These are phyloP conservation scores for Dasypogon diadema DNA, from an alignment of 2,888 invertebrate genomes.

Conservation along the genomic window DNA sequence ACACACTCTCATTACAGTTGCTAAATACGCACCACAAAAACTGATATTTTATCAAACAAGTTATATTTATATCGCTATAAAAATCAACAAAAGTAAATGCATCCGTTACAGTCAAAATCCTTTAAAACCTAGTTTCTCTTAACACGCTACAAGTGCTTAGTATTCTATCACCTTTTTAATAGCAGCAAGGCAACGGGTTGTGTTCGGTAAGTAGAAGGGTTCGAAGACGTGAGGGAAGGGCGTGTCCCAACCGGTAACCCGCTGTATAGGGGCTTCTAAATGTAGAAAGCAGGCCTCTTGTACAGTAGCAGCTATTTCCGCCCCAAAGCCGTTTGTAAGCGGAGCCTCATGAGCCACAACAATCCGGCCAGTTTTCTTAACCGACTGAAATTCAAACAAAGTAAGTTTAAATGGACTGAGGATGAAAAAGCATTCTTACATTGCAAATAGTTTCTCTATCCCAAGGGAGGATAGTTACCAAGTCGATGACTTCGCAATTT, in stretches of 20 bases:
- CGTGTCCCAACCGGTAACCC: slow-evolving; percentile 94
- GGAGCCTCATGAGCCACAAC: slow-evolving; percentile 97
- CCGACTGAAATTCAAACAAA: slow-evolving; percentile 81
- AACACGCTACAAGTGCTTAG: slow-evolving; percentile 66
- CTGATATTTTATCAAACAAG: too few relatives aligned
- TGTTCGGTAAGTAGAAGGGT: slow-evolving; percentile 95
- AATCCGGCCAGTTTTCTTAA: slow-evolving; percentile 92
- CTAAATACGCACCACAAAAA: too few relatives aligned
- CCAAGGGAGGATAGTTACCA: slow-evolving; percentile 96
- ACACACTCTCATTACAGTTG: too few relatives aligned
- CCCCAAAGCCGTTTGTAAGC: slow-evolving; percentile 93
- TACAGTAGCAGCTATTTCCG: slow-evolving; percentile 93
- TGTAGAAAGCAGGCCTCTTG: slow-evolving; percentile 96
- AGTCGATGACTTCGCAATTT: slow-evolving; percentile 94
- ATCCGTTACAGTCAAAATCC: slow-evolving; percentile 55
- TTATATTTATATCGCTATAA: too few relatives aligned
- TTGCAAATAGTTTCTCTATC: slow-evolving; percentile 90
- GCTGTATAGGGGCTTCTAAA: slow-evolving; percentile 90
- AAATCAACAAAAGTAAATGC: slow-evolving; percentile 53
- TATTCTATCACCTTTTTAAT: slow-evolving; percentile 82
- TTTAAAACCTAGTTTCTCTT: too few relatives aligned
- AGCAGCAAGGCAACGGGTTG: slow-evolving; percentile 89
- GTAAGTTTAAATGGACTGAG: slow-evolving; percentile 58
- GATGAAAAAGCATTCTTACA: slow-evolving; percentile 71
- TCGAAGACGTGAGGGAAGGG: slow-evolving; percentile 98